Evolutionary conservation across 2,888 invertebrate genomes (phyloP).

Genomic region (Piscicola geometra): DNA sequence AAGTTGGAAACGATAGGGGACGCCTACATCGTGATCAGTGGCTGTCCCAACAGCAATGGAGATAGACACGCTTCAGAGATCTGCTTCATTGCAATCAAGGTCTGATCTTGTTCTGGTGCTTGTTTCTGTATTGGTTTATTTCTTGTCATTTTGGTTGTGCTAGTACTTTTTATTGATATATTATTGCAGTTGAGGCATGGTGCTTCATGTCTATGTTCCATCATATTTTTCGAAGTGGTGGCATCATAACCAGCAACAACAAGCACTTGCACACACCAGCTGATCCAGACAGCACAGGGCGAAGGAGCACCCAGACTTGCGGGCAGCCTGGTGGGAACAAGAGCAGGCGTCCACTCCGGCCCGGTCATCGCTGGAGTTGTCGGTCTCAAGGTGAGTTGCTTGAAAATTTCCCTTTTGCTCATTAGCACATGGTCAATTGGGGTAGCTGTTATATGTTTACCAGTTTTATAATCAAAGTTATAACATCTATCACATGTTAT

Average conservation of each 20-base stretch:
- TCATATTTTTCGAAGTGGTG: neutral
- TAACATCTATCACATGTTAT: too few relatives aligned
- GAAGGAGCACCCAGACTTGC: neutral
- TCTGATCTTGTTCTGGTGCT: neutral
- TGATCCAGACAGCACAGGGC: neutral
- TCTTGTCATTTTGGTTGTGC: too few relatives aligned
- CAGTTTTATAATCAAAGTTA: too few relatives aligned
- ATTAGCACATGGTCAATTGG: neutral
- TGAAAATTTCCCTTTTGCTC: too few relatives aligned
- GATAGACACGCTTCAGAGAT: constrained; percentile 29
- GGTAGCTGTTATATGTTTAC: neutral
- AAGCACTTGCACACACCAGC: too few relatives aligned
- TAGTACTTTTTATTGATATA: too few relatives aligned
- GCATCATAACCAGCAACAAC: too few relatives aligned
- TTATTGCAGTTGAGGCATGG: too few relatives aligned
- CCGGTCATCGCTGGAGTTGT: constrained; percentile 29
- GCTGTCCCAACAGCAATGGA: constrained; percentile 28
- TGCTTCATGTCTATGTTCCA: too few relatives aligned
- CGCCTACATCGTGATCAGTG: constrained; percentile 35
- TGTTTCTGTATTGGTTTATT: neutral
- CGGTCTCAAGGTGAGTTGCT: constrained; percentile 25
- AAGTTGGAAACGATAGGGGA: constrained; percentile 35
- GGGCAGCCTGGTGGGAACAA: neutral
- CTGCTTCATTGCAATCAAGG: constrained; percentile 10
- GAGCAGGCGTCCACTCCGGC: constrained; percentile 27